A percentile compares a stretch with the other conserved stretches of the same genome.
These are phyloP conservation scores for Delia radicum DNA, from an alignment of 1,140 invertebrate genomes.

Conservation along the genomic window DNA sequence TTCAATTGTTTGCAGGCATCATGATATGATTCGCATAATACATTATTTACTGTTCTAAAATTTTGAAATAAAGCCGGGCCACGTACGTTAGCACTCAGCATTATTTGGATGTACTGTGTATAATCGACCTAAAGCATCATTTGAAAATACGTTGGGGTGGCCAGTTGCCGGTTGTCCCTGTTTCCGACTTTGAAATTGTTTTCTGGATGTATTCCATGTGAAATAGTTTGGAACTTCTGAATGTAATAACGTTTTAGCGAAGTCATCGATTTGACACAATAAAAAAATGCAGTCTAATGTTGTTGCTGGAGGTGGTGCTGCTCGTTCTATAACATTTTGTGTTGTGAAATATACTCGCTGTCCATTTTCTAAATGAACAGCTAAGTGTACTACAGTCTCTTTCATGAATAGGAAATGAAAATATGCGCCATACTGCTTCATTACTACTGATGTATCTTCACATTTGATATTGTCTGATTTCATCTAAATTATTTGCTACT, in stretches of 20 bases:
- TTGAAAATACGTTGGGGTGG: slow-evolving; percentile 37
- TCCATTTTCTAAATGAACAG: slow-evolving; percentile 14
- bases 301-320: slow-evolving; percentile 29
- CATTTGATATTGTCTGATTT: slow-evolving; percentile 34
- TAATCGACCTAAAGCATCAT: slow-evolving; percentile 45
- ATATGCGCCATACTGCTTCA: slow-evolving; percentile 56
- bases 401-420: slow-evolving; percentile 46
- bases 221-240: slow-evolving; percentile 53
- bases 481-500: slow-evolving; percentile 34
- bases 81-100: slow-evolving; percentile 46
- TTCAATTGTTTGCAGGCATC: slow-evolving; percentile 40
- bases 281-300: slow-evolving; percentile 21
- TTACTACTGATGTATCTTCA: slow-evolving; percentile 56
- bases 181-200: slow-evolving; percentile 24
- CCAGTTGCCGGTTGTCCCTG: slow-evolving; percentile 35
- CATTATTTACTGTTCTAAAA: slow-evolving; percentile 40
- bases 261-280: too few relatives aligned
- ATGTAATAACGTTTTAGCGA: too few relatives aligned
- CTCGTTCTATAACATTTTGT: slow-evolving; percentile 15
- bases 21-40: slow-evolving; percentile 44
- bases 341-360: slow-evolving; percentile 19
- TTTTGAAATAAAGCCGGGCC: slow-evolving; percentile 27
- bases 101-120: slow-evolving; percentile 54
- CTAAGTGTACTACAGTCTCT: background rate
- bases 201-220: slow-evolving; percentile 52